Percentiles rank a stretch among this genome's conserved stretches.
These are phyloP conservation scores for Antigone vipio DNA, from an alignment of 2,113 vertebrate species.

Conservation along the genomic window DNA sequence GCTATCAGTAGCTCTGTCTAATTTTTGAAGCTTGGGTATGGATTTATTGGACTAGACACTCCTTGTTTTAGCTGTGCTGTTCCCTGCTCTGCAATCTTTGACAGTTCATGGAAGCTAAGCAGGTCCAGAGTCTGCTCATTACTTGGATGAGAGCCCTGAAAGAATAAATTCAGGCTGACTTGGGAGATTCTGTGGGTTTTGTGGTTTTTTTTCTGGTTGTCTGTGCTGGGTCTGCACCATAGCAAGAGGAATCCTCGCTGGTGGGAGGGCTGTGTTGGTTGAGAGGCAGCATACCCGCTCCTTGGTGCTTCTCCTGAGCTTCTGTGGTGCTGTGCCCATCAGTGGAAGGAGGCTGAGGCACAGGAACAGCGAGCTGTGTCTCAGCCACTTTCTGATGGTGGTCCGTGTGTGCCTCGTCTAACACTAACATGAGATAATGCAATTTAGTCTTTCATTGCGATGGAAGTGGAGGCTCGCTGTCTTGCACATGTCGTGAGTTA, in stretches of 20 bases:
- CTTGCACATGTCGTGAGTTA: background rate
- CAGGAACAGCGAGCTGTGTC: background rate
- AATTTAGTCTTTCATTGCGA: rapidly evolving
- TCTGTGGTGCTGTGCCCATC: background rate
- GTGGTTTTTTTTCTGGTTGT: background rate
- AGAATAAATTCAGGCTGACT: constrained; percentile 4
- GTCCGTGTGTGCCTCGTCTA: background rate
- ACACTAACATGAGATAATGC: background rate
- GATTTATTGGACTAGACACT: constrained; percentile 36
- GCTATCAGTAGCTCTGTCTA: background rate
- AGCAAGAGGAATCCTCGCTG: background rate
- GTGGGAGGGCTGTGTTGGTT: background rate
- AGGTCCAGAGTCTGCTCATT: background rate
- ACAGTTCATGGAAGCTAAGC: background rate
- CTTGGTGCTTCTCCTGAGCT: background rate
- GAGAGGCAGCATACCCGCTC: background rate
- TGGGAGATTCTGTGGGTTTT: background rate
- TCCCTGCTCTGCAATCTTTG: background rate
- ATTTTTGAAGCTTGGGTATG: background rate
- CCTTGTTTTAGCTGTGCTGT: background rate
- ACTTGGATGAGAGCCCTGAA: background rate
- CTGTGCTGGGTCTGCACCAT: background rate
- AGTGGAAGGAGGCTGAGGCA: background rate
- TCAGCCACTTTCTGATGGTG: rapidly evolving
- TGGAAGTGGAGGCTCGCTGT: background rate